phyloP scores from a whole-genome alignment of 2,797 vertebrate species.

The Lacerta agilis region DNA sequence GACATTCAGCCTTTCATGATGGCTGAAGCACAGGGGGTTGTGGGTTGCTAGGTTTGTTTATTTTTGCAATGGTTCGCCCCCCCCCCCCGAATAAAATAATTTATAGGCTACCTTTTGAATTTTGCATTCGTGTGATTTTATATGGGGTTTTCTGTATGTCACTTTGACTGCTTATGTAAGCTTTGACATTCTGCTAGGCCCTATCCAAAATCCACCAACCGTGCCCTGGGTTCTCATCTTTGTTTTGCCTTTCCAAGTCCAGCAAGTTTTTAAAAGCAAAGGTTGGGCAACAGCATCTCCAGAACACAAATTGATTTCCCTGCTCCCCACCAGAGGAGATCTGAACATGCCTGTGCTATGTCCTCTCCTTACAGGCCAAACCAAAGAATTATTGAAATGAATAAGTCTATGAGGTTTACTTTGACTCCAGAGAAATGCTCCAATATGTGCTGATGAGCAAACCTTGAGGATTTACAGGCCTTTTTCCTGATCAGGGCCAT shows the following conservation, averaged over 20 bases:
- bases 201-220: not conserved
- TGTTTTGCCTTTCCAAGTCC: not conserved
- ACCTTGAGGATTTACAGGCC: not conserved
- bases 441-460: slow-evolving; percentile 2
- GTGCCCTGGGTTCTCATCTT: not conserved
- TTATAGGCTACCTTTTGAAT: not conserved
- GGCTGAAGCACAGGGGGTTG: not conserved
- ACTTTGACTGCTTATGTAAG: not conserved
- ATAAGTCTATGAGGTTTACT: not conserved
- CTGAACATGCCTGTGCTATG: too few species aligned
- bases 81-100: too few species aligned
- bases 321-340: not conserved
- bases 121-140: not conserved
- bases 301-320: not conserved
- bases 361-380: not conserved
- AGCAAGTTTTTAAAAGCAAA: not conserved
- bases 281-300: not conserved
- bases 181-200: not conserved
- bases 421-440: fast-evolving
- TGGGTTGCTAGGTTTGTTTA: not conserved
- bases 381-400: not conserved
- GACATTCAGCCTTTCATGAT: not conserved
- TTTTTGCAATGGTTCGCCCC: not conserved
- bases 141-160: not conserved
- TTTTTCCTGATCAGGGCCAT: slow-evolving; percentile 23